Percentiles rank a stretch among this genome's conserved stretches.
Evolutionary conservation across 2,888 invertebrate genomes (phyloP).

Genomic region (Cylindroiulus punctatus): DNA sequence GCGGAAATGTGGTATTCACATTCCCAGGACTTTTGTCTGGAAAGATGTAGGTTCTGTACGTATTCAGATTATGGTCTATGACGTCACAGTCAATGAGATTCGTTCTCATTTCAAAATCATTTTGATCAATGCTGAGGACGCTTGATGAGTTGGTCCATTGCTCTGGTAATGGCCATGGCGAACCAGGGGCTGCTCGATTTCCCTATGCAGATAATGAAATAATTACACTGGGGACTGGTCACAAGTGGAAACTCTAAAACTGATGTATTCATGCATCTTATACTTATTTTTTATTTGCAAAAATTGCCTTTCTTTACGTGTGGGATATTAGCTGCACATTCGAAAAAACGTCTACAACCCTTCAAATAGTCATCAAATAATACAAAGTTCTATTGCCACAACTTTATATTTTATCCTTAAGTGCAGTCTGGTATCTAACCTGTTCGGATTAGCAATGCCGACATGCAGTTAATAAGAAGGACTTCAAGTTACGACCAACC

Average conservation of each 20-base stretch:
- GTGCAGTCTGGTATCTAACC: background rate
- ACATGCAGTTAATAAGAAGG: background rate
- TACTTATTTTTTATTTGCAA: too few species aligned
- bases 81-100: constrained; percentile 68
- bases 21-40: background rate
- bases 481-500: too few species aligned
- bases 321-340: too few species aligned
- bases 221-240: too few species aligned
- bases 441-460: background rate
- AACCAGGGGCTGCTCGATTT: constrained; percentile 54
- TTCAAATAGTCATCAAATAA: background rate
- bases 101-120: constrained; percentile 49
- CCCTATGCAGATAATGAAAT: constrained; percentile 52
- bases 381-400: background rate
- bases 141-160: constrained; percentile 52
- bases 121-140: constrained; percentile 49
- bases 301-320: too few species aligned
- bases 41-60: constrained; percentile 61
- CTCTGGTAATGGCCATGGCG: constrained; percentile 57
- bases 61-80: constrained; percentile 69
- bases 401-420: background rate
- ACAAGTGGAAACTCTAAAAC: too few species aligned
- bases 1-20: background rate
- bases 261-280: too few species aligned
- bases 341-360: background rate